Evolutionary conservation across 2,888 invertebrate species (phyloP).

Genomic region (Subacronicta megacephala): DNA sequence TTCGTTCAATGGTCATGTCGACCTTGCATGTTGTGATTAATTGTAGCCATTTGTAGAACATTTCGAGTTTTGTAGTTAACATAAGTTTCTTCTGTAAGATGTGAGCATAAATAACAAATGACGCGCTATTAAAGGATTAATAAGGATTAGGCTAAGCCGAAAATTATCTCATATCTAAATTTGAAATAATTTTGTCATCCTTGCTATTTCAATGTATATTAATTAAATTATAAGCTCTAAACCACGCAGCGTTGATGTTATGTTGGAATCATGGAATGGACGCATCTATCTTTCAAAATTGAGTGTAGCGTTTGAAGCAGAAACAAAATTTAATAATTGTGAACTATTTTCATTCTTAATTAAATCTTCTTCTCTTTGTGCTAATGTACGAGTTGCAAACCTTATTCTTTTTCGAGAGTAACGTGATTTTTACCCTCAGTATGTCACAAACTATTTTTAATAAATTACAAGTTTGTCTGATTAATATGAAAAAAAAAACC

Average conservation of each 20-base stretch:
- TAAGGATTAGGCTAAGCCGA: conserved; percentile 41
- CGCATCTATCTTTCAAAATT: not conserved
- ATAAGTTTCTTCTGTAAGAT: conserved; percentile 42
- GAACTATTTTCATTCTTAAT: too few relatives aligned
- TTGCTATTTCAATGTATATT: conserved; percentile 24
- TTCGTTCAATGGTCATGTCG: conserved; percentile 71
- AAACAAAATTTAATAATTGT: too few relatives aligned
- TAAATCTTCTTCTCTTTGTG: conserved; percentile 54
- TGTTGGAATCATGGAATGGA: not conserved
- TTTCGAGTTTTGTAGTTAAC: conserved; percentile 52
- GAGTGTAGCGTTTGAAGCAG: too few relatives aligned
- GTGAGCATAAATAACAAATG: conserved; percentile 43
- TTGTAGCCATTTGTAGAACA: conserved; percentile 61
- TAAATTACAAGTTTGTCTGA: conserved; percentile 25
- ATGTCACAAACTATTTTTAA: conserved; percentile 39
- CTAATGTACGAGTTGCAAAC: conserved; percentile 62
- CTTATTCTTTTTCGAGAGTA: conserved; percentile 57
- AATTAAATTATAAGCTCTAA: conserved; percentile 2
- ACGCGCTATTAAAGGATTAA: conserved; percentile 48
- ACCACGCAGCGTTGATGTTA: not conserved
- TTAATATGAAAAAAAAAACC: conserved; percentile 8
- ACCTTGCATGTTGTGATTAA: conserved; percentile 71
- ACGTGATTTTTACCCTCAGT: too few relatives aligned
- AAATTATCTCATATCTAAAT: conserved; percentile 42
- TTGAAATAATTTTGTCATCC: conserved; percentile 35